phyloP scores from a whole-genome alignment of 1,140 invertebrate species.

The Neodiprion pinetum region DNA sequence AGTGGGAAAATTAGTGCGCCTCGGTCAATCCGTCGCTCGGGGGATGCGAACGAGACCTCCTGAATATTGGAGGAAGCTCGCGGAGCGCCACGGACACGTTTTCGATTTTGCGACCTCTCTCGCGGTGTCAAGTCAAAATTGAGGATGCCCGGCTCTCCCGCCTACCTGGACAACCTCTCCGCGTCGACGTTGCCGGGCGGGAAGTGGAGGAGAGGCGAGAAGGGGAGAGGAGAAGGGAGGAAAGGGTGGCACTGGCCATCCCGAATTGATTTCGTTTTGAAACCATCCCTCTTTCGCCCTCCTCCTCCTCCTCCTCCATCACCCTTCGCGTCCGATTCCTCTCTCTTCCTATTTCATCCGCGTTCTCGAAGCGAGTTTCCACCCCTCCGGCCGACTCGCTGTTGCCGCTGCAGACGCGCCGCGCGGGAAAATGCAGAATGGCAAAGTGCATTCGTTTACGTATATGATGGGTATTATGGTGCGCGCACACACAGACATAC shows the following conservation, averaged over 20 bases:
- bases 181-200: slow-evolving; percentile 20
- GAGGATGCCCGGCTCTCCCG: slow-evolving; percentile 22
- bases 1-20: slow-evolving; percentile 56
- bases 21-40: slow-evolving; percentile 57
- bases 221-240: slow-evolving; percentile 46
- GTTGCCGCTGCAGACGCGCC: no score
- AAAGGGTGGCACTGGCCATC: slow-evolving; percentile 54
- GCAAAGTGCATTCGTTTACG: background rate
- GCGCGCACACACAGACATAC: background rate
- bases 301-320: slow-evolving; percentile 32
- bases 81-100: no score
- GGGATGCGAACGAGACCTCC: no score
- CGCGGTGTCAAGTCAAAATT: no score
- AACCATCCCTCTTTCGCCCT: slow-evolving; percentile 34
- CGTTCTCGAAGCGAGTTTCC: background rate
- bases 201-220: slow-evolving; percentile 50
- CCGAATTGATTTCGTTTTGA: slow-evolving; percentile 63
- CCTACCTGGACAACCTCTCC: slow-evolving; percentile 4
- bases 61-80: no score
- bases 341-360: slow-evolving; percentile 11
- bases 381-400: no score
- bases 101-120: no score
- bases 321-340: slow-evolving; percentile 26
- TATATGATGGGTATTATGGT: background rate
- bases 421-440: no score